Evolutionary conservation across 2,888 invertebrate genomes (phyloP).

Genomic region (Nomada goodeniana): DNA sequence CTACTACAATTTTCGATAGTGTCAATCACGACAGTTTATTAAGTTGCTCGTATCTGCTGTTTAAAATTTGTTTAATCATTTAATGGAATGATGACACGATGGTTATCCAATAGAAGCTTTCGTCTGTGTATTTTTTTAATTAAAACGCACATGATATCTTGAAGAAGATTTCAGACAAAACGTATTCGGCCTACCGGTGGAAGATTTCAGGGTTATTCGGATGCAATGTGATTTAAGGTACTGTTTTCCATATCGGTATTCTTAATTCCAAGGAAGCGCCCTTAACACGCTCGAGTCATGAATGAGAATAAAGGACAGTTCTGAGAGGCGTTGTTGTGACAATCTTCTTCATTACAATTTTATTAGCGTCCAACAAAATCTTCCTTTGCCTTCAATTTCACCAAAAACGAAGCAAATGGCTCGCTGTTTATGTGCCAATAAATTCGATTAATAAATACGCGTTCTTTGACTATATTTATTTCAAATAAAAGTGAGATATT

Average conservation of each 20-base stretch:
- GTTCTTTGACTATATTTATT: neutral
- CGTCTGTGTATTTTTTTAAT: neutral
- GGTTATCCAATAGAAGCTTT: neutral
- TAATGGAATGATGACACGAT: neutral
- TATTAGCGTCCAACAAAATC: slow-evolving; percentile 1
- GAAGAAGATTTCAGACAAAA: neutral
- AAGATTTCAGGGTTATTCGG: slow-evolving; percentile 1
- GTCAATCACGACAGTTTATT: slow-evolving; percentile 2
- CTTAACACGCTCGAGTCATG: neutral
- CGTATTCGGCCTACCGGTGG: slow-evolving; percentile 24
- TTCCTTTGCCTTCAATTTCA: slow-evolving; percentile 35
- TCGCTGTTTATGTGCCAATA: neutral
- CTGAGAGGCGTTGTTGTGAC: neutral
- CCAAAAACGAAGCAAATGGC: slow-evolving; percentile 48
- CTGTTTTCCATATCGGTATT: slow-evolving; percentile 6
- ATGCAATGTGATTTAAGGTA: neutral
- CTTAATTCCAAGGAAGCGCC: neutral
- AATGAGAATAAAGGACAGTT: slow-evolving; percentile 6
- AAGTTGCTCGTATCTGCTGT: neutral
- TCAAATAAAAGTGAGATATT: neutral
- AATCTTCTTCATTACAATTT: slow-evolving; percentile 7
- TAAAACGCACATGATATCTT: neutral
- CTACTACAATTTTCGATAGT: neutral
- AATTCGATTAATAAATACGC: neutral
- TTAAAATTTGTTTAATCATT: neutral